These are phyloP conservation scores for Poecilia picta DNA, from an alignment of 2,797 vertebrate species.

Conservation along the genomic window DNA sequence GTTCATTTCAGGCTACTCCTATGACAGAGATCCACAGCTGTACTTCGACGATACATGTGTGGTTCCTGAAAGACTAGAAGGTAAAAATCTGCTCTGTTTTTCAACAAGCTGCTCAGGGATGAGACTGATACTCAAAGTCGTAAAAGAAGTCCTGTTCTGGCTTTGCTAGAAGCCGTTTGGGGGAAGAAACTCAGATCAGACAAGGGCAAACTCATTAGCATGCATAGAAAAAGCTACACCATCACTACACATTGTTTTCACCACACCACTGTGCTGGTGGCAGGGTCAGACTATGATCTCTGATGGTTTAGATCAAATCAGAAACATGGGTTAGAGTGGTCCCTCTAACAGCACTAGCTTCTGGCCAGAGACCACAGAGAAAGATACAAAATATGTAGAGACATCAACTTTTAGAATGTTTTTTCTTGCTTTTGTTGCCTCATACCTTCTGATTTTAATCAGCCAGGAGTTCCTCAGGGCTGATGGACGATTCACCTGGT, in stretches of 20 bases:
- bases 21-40: conserved; percentile 90
- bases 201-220: neutral
- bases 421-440: no score
- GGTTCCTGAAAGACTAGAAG: conserved; percentile 93
- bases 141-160: neutral
- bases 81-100: conserved; percentile 68
- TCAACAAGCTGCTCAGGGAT: neutral
- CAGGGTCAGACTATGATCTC: neutral
- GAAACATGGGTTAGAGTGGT: neutral
- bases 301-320: neutral
- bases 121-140: neutral
- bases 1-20: conserved; percentile 84
- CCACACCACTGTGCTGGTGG: neutral
- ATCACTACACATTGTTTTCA: neutral
- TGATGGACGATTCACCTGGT: no score
- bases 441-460: no score
- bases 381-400: no score
- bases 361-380: no score
- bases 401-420: no score
- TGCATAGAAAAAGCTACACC: neutral
- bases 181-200: neutral
- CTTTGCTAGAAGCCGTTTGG: neutral
- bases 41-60: conserved; percentile 95
- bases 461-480: no score
- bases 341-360: no score